Evolutionary conservation across 2,797 vertebrate species (phyloP).

Genomic region (Poecilia picta): DNA sequence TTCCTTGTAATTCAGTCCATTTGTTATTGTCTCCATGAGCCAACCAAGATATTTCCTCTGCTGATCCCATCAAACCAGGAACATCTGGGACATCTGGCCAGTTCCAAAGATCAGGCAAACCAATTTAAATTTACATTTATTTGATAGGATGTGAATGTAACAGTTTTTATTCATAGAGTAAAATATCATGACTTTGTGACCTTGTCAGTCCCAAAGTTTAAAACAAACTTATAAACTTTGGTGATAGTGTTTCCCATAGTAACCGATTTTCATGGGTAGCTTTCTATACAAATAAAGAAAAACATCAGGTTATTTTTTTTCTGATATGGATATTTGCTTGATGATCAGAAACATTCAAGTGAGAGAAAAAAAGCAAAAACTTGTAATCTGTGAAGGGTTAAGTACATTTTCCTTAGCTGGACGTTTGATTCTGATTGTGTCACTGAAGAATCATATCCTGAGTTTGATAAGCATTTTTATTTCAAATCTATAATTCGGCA

Average conservation of each 20-base stretch:
- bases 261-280: background rate
- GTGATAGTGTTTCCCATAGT: background rate
- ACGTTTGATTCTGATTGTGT: background rate
- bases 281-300: background rate
- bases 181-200: background rate
- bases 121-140: background rate
- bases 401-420: background rate
- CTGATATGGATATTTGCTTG: background rate
- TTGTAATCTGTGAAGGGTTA: no score
- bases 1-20: constrained; percentile 45
- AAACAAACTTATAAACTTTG: no score
- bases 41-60: background rate
- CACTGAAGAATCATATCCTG: background rate
- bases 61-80: background rate
- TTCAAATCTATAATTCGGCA: background rate
- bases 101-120: background rate
- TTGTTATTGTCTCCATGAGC: background rate
- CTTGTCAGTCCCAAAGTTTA: background rate
- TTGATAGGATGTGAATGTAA: background rate
- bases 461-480: background rate
- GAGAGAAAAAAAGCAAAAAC: background rate
- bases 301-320: background rate
- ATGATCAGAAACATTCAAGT: background rate
- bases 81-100: background rate
- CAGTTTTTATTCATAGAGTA: background rate